Evolutionary conservation across 2,888 invertebrate species (phyloP), one percentile per base, ranked within the genome.

Genomic region (Agrotis exclamationis): DNA sequence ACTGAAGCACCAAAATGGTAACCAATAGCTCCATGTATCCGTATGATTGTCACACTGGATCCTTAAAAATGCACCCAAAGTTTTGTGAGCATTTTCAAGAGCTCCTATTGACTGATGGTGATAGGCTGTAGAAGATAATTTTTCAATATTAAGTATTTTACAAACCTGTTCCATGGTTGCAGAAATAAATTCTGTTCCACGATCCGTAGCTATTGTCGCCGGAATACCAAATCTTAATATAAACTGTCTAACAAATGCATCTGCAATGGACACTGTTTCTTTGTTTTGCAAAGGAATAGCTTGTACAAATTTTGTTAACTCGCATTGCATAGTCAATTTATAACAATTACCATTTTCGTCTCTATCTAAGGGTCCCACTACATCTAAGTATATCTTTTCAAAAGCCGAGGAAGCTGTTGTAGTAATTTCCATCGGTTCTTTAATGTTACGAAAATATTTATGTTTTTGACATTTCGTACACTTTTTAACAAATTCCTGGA

Each of bases 1-100:
- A 39, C 63, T 44, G 18, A 74, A 79, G 33, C 75, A 76, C 78
- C 76, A 78, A 58, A 47, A 82, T 1, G 73, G 76, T 62, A 80
- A 13, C 79, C 80, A 80, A 16, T 60, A 18, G 7, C 69, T 76
- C 78, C 82, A 80, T 11, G 59, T 53, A 0, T 73, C 56, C 28
- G 65, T 56, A 48, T 67, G 5, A 9, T 63, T 63, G 9, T 57
- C 53, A 45, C 63, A 68, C 3, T 80, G 69, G 0, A 80, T 78
- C 22, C 80, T 47, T 18, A 82, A 56, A 64, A 58, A 82, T 47
- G 70, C 59, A 14, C 60, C 59, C 20, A 82, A 22, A 24, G 24
- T 11, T 70, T 76, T 80, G 18, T 77, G 71, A 1, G 66, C 16
- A 39, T 79, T 79, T 63, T 81, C 75, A 13, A 82, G 44, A 13